A percentile compares a stretch with the other conserved stretches of the same genome.
These are phyloP conservation scores for Fulmarus glacialis DNA, from an alignment of 2,113 vertebrate species.

Conservation along the genomic window DNA sequence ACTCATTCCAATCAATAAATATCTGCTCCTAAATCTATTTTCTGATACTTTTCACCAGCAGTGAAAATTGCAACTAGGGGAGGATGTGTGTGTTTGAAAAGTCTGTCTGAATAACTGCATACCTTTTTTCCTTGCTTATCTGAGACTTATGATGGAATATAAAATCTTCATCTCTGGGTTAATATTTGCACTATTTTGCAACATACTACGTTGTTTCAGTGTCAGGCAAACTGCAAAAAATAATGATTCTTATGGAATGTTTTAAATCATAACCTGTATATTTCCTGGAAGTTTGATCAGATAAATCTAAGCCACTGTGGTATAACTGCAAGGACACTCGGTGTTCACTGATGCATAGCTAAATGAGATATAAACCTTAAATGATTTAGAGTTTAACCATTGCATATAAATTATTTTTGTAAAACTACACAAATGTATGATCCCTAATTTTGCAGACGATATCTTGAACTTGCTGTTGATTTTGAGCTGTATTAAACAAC, in stretches of 20 bases:
- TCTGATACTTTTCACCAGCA: conserved; percentile 29
- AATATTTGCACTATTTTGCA: conserved; percentile 9
- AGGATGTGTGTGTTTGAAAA: not conserved
- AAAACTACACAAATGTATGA: not conserved
- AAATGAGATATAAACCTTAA: not conserved
- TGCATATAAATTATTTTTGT: not conserved
- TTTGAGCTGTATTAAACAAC: not conserved
- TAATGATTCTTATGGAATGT: conserved; percentile 37
- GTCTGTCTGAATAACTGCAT: not conserved
- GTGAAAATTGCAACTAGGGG: not conserved
- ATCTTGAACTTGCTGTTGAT: conserved; percentile 5
- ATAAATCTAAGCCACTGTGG: not conserved
- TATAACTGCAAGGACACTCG: not conserved
- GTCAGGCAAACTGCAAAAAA: conserved; percentile 33
- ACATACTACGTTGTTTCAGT: conserved; percentile 20
- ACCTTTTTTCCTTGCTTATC: not conserved
- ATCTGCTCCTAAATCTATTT: not conserved
- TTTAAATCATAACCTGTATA: conserved; percentile 36
- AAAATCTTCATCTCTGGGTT: conserved; percentile 37
- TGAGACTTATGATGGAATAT: not conserved
- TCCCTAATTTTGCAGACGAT: not conserved
- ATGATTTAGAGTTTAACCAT: not conserved
- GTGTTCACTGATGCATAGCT: conserved; percentile 13
- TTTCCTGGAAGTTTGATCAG: conserved; percentile 34
- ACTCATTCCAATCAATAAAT: not conserved